These are phyloP conservation scores for Ptychochromis oligacanthus DNA, from an alignment of 2,113 vertebrate species.

Conservation along the genomic window DNA sequence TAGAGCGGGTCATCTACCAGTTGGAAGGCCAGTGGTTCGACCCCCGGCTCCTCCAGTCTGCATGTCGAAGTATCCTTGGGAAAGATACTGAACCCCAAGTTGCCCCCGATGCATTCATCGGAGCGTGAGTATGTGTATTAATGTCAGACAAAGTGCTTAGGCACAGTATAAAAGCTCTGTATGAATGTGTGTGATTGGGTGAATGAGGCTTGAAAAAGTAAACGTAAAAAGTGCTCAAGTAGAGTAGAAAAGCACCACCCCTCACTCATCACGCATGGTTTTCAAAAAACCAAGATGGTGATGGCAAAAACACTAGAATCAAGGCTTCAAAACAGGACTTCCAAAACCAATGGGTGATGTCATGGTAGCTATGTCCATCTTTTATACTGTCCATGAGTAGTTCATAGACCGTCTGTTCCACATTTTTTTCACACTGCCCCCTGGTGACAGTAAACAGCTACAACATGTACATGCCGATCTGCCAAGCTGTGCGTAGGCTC, in stretches of 20 bases:
- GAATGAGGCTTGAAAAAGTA: neutral
- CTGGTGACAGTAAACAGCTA: neutral
- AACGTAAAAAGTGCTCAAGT: neutral
- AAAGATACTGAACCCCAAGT: neutral
- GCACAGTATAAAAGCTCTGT: neutral
- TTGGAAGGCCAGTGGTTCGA: neutral
- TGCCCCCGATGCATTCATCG: neutral
- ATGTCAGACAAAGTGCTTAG: neutral
- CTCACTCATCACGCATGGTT: no score
- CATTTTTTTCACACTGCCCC: neutral
- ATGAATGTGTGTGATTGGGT: neutral
- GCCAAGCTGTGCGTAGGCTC: neutral
- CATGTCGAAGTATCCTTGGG: neutral
- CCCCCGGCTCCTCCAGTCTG: neutral
- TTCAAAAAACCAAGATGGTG: no score
- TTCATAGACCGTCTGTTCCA: neutral
- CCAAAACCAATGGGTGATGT: no score
- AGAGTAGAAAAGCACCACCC: neutral
- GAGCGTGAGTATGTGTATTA: neutral
- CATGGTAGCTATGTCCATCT: neutral
- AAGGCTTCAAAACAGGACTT: neutral
- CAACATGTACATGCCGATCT: neutral
- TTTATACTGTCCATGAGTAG: neutral
- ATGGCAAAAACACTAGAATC: no score
- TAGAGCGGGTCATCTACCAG: neutral